Percentiles rank a stretch among this genome's conserved stretches.
phyloP scores from a whole-genome alignment of 2,113 vertebrate genomes.

The Actinemys pallida region DNA sequence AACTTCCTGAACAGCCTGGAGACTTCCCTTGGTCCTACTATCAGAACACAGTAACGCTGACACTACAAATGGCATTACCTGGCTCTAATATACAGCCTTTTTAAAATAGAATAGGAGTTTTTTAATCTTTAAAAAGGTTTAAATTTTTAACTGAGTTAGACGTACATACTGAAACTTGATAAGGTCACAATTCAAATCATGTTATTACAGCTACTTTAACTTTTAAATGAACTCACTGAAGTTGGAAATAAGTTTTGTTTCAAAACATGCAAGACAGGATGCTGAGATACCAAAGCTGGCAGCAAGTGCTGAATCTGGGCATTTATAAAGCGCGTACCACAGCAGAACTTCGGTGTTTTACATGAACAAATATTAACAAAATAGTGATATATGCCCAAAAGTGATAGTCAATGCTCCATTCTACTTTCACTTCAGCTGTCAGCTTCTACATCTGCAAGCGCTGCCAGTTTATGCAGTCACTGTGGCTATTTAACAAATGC shows the following conservation, averaged over 20 bases:
- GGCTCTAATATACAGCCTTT: background rate
- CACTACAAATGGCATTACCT: background rate
- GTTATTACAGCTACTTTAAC: background rate
- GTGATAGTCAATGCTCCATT: background rate
- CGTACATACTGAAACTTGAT: fast-evolving
- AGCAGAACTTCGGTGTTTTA: background rate
- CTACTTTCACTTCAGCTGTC: background rate
- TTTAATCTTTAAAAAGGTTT: background rate
- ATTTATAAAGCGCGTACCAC: background rate
- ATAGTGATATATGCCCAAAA: background rate
- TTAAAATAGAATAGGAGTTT: background rate
- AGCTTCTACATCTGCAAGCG: background rate
- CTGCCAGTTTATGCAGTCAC: background rate
- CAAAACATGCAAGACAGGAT: background rate
- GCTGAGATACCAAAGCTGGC: background rate
- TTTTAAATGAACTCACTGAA: background rate
- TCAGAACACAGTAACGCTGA: fast-evolving
- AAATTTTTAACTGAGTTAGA: background rate
- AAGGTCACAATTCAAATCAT: background rate
- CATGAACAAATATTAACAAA: background rate
- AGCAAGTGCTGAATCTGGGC: background rate
- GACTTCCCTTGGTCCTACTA: background rate
- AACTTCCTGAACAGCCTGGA: background rate
- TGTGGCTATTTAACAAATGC: background rate
- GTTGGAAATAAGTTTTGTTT: background rate